A percentile compares a stretch with the other conserved stretches of the same genome.
phyloP scores from a whole-genome alignment of 2,113 vertebrate species.

The Lutjanus erythropterus region DNA sequence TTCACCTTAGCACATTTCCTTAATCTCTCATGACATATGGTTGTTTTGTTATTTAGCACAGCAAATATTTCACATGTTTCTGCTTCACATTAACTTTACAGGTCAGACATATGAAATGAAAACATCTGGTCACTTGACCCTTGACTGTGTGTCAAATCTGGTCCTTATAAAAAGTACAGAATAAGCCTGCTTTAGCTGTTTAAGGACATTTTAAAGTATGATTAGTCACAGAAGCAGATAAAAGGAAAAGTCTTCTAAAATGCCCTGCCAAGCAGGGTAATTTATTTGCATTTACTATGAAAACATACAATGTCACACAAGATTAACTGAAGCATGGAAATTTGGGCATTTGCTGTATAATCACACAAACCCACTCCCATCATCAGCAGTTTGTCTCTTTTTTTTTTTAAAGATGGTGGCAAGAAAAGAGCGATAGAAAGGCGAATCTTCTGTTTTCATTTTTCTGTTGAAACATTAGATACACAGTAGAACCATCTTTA shows the following conservation, averaged over 20 bases:
- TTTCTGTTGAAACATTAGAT: constrained; percentile 51
- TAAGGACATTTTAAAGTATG: not conserved
- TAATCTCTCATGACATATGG: too few species aligned
- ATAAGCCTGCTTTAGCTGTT: too few species aligned
- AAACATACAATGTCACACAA: constrained; percentile 80
- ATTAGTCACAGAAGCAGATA: not conserved
- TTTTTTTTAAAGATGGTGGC: constrained; percentile 41
- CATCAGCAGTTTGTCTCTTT: constrained; percentile 37
- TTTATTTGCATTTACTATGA: constrained; percentile 82
- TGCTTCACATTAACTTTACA: too few species aligned
- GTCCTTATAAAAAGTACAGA: too few species aligned
- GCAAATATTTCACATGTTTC: too few species aligned
- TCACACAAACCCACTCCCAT: constrained; percentile 59
- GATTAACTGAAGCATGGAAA: constrained; percentile 74
- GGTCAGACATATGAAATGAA: too few species aligned
- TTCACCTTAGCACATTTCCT: too few species aligned
- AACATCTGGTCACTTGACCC: too few species aligned
- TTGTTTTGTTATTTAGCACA: too few species aligned
- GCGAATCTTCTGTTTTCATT: constrained; percentile 36
- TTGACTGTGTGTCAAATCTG: too few species aligned
- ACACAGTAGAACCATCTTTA: constrained; percentile 73
- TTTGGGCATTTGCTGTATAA: constrained; percentile 60
- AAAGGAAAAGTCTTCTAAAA: constrained; percentile 61
- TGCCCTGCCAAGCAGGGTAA: constrained; percentile 59
- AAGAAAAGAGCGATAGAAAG: constrained; percentile 62